Evolutionary conservation across 2,888 invertebrate species (phyloP), one percentile per base, ranked within the genome.

Genomic region (Tipula vernalis): DNA sequence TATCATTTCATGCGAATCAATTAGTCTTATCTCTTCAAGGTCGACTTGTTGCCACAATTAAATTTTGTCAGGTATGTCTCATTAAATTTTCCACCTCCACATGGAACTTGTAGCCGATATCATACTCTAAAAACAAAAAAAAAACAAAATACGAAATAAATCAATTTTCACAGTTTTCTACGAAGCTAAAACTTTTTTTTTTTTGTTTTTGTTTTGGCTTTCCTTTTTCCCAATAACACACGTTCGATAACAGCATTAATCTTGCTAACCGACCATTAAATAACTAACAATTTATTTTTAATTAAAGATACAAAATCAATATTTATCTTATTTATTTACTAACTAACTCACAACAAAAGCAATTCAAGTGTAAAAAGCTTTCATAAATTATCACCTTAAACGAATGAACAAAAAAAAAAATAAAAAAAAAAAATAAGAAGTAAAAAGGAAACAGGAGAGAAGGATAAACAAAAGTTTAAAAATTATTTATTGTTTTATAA

Each of bases 351-450:
- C n/a, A 51, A 51, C 51, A 51, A 71, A 28, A 71, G 28, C 71
- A 71, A 28, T 28, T 71, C 28, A 71, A 71, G 71, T 28, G 28
- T 71, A 71, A 71, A 71, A 71, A 71, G 71, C 71, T 71, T 28
- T 71, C 71, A 71, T 71, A 71, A 71, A 71, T 71, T 71, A 71
- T 71, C 71, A 71, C 71, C 71, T 71, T 71, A 71, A 71, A 71
- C 28, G 28, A 71, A 12, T 57, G 28, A 71, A 71, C n/a, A 44
- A 6, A 71, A 71, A 28, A 71, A 15, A 51, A 15, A 71, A 71
- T 5, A 44, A 6, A 71, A 71, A 28, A 71, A 15, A 51, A 15
- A n/a, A 51, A 44, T 15, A 15, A 51, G 3, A 51, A 51, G 12
- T 15, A 51, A 8, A 15, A 51, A 15, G 8, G 6, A 39, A 5